These are phyloP conservation scores for Ictidomys tridecemlineatus DNA, from an alignment of 2,113 vertebrate genomes.

Conservation along the genomic window DNA sequence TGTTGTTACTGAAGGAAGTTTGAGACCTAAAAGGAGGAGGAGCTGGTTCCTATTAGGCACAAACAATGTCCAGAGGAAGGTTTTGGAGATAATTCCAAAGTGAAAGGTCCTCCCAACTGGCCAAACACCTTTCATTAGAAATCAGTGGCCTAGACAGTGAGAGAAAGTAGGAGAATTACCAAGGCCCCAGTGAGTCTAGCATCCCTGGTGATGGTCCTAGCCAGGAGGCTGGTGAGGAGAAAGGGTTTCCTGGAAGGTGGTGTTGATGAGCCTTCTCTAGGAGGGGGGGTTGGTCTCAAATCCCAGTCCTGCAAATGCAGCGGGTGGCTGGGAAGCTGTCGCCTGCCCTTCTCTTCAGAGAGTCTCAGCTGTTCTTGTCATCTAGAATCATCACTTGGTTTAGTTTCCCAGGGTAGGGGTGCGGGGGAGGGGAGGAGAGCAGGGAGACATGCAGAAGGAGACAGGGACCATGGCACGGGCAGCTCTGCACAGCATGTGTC, in stretches of 20 bases:
- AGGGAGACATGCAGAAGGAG: neutral
- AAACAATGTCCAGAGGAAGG: neutral
- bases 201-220: neutral
- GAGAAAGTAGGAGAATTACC: neutral
- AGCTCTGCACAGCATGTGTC: neutral
- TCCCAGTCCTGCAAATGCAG: constrained; percentile 57
- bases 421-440: neutral
- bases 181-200: neutral
- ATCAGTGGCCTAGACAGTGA: neutral
- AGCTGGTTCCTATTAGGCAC: neutral
- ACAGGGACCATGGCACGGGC: neutral
- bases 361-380: constrained; percentile 40
- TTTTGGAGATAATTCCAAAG: neutral
- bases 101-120: neutral
- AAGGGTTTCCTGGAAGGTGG: neutral
- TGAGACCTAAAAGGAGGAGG: neutral
- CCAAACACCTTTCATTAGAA: neutral
- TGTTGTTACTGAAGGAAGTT: neutral
- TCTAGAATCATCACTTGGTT: constrained; percentile 18
- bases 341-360: constrained; percentile 60
- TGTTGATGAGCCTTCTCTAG: constrained; percentile 11
- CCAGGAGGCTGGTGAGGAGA: neutral
- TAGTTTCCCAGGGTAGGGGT: neutral
- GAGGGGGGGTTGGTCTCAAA: neutral
- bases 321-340: constrained; percentile 62